These are phyloP conservation scores for Anthoscopus minutus DNA, from an alignment of 2,113 vertebrate species.

Conservation along the genomic window DNA sequence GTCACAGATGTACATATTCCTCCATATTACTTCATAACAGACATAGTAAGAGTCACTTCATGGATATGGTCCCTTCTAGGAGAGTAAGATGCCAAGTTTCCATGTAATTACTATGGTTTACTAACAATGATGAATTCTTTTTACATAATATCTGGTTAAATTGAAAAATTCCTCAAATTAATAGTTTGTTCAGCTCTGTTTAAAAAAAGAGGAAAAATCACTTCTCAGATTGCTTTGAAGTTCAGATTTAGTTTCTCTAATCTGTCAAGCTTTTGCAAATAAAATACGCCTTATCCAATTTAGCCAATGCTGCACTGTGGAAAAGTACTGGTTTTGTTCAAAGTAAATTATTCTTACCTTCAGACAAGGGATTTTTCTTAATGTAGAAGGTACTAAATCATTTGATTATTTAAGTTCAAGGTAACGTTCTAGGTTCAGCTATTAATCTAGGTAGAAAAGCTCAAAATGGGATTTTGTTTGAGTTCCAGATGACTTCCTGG, in stretches of 20 bases:
- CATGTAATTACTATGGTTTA: neutral
- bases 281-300: neutral
- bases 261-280: neutral
- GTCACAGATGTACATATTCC: neutral
- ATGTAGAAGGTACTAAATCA: neutral
- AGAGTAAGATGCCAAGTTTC: neutral
- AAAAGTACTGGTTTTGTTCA: neutral
- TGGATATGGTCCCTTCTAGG: neutral
- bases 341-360: neutral
- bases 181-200: neutral
- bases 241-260: neutral
- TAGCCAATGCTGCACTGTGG: neutral
- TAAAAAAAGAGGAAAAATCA: neutral
- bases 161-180: neutral
- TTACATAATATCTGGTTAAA: neutral
- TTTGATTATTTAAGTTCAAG: neutral
- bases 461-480: neutral
- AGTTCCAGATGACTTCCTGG: neutral
- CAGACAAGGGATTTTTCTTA: neutral
- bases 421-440: neutral
- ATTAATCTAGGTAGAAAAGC: neutral
- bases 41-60: accelerated
- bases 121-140: neutral
- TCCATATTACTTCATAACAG: neutral
- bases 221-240: neutral